Conservation (phyloP, 2,888 invertebrate genomes). For the Eurytoma adleriae region DNA sequence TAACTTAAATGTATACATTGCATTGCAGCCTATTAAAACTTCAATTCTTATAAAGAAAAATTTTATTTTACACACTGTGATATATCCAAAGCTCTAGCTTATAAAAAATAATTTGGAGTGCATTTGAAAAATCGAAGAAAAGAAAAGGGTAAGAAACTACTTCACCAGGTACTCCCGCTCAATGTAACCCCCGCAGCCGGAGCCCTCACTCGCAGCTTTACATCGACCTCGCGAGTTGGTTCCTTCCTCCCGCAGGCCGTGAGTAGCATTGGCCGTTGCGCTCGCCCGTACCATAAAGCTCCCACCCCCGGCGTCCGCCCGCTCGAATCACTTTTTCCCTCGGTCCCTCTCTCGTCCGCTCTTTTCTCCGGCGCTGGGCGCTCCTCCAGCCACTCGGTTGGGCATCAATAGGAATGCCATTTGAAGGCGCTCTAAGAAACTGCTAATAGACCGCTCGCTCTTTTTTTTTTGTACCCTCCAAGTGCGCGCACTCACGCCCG, state of each 20-base stretch:
- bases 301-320: constrained; percentile 3
- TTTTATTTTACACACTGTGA: too few relatives aligned
- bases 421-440: constrained; percentile 73
- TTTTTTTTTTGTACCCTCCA: constrained; percentile 16
- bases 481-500: constrained; percentile 21
- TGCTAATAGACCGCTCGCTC: constrained; percentile 69
- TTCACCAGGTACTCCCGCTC: constrained; percentile 47
- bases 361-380: constrained; percentile 1
- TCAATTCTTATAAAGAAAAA: too few relatives aligned
- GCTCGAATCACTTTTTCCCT: constrained; percentile 41
- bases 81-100: too few relatives aligned
- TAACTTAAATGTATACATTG: too few relatives aligned
- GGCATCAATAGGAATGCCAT: constrained; percentile 73
- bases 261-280: constrained; percentile 65
- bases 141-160: constrained; percentile 21
- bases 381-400: constrained; percentile 29
- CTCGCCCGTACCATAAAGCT: constrained; percentile 70
- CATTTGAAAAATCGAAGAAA: background rate
- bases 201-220: constrained; percentile 49
- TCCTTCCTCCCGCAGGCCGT: constrained; percentile 8
- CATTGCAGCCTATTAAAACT: too few relatives aligned
- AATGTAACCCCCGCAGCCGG: constrained; percentile 52
- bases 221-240: constrained; percentile 18
- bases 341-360: background rate
- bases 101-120: background rate